phyloP scores from a whole-genome alignment of 2,888 invertebrate genomes.

The Lagria hirta region DNA sequence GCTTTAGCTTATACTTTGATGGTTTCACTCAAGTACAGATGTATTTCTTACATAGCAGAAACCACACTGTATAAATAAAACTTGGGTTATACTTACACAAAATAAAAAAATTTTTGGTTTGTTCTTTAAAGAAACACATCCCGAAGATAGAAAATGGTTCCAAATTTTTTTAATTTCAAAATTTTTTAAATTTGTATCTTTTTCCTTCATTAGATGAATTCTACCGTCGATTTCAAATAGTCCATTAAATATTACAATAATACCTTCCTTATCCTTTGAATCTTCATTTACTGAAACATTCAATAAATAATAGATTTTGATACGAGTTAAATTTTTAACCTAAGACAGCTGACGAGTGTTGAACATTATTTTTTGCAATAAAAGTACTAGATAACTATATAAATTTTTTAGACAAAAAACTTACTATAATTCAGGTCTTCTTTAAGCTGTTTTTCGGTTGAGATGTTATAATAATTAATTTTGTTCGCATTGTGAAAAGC shows the following conservation, averaged over 20 bases:
- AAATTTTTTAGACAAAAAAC: too few relatives aligned
- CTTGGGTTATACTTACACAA: constrained; percentile 38
- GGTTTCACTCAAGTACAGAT: too few relatives aligned
- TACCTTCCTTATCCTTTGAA: constrained; percentile 32
- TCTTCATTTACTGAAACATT: constrained; percentile 32
- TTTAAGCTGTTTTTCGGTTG: constrained; percentile 24
- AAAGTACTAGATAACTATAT: too few relatives aligned
- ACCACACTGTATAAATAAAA: too few relatives aligned
- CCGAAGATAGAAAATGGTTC: constrained; percentile 39
- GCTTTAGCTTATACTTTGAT: too few relatives aligned
- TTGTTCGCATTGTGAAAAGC: constrained; percentile 30
- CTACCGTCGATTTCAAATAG: constrained; percentile 21
- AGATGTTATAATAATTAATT: constrained; percentile 29
- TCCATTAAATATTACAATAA: constrained; percentile 43
- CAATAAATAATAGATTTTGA: too few relatives aligned
- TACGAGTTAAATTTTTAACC: too few relatives aligned
- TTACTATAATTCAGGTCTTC: constrained; percentile 33
- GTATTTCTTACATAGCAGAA: too few relatives aligned
- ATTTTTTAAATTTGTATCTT: background rate
- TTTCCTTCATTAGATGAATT: constrained; percentile 28
- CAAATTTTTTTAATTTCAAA: constrained; percentile 38
- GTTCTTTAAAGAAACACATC: constrained; percentile 40
- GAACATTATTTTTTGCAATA: too few relatives aligned
- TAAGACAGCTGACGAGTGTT: too few relatives aligned
- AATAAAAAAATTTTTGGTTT: constrained; percentile 50